Percentiles rank a stretch among this genome's conserved stretches.
Conservation (phyloP, 2,797 vertebrate species). For the Eulemur albifrons region DNA sequence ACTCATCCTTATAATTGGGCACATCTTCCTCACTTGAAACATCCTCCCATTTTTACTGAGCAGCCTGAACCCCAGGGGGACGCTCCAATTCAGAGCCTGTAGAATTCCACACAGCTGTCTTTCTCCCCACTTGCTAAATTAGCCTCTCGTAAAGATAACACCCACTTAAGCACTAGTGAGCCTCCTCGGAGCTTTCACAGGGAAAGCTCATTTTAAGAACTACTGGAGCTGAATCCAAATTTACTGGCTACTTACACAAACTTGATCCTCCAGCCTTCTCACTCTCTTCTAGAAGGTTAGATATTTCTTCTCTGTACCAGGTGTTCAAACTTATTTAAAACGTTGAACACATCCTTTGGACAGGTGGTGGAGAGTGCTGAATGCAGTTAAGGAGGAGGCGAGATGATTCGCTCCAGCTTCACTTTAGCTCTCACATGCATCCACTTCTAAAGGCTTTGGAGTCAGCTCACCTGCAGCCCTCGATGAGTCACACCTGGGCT, state of each 20-base stretch:
- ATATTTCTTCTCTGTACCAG: not conserved
- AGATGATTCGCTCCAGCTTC: not conserved
- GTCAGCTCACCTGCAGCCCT: not conserved
- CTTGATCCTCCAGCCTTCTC: not conserved
- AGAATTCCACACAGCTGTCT: not conserved
- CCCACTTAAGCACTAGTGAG: not conserved
- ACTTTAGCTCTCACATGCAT: accelerated
- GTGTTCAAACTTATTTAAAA: constrained; percentile 30
- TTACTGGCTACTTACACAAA: not conserved
- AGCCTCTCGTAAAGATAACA: not conserved
- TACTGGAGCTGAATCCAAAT: not conserved
- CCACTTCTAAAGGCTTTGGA: not conserved
- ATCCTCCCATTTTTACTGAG: not conserved
- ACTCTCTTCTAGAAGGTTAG: not conserved
- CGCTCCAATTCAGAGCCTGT: not conserved
- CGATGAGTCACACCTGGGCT: not conserved
- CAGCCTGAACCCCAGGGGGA: not conserved
- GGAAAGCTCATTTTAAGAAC: not conserved
- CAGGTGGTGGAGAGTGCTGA: not conserved
- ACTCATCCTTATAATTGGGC: not conserved
- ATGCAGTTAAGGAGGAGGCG: not conserved
- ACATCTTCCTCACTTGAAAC: not conserved
- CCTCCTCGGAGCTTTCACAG: not conserved
- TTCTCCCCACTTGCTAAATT: not conserved
- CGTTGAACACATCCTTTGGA: not conserved